A percentile compares a stretch with the other conserved stretches of the same genome.
Conservation (phyloP, 2,888 invertebrate genomes). For the Sicus ferrugineus region DNA sequence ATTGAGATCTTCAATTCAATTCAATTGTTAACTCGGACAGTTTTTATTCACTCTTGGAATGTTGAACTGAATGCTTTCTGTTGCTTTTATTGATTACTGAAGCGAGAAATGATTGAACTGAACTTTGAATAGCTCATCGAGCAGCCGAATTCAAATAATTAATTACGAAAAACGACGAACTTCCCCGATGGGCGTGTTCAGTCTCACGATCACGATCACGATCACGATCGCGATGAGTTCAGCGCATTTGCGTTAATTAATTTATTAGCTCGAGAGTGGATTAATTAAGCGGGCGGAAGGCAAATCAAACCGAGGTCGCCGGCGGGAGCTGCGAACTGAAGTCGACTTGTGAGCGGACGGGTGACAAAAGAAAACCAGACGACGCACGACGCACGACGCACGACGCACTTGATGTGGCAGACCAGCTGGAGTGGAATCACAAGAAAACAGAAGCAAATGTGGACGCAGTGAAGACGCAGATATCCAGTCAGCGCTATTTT, state of each 20-base stretch:
- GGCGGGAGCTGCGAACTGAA: background rate
- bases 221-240: background rate
- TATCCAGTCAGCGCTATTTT: background rate
- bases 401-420: too few species aligned
- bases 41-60: too few species aligned
- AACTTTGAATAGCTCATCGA: too few species aligned
- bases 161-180: too few species aligned
- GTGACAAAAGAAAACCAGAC: background rate
- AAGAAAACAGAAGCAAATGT: background rate
- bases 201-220: background rate
- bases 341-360: background rate
- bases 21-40: too few species aligned
- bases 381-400: too few species aligned
- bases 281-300: background rate
- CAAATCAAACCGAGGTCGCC: background rate
- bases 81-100: too few species aligned
- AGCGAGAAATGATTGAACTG: too few species aligned
- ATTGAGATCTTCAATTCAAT: too few species aligned
- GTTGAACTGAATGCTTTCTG: too few species aligned
- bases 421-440: background rate
- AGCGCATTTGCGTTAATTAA: slow-evolving; percentile 12
- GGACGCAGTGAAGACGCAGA: background rate
- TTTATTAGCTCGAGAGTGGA: background rate
- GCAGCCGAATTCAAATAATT: too few species aligned
- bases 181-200: too few species aligned